Evolutionary conservation across 2,888 invertebrate species (phyloP).

Genomic region (Abrostola tripartita): DNA sequence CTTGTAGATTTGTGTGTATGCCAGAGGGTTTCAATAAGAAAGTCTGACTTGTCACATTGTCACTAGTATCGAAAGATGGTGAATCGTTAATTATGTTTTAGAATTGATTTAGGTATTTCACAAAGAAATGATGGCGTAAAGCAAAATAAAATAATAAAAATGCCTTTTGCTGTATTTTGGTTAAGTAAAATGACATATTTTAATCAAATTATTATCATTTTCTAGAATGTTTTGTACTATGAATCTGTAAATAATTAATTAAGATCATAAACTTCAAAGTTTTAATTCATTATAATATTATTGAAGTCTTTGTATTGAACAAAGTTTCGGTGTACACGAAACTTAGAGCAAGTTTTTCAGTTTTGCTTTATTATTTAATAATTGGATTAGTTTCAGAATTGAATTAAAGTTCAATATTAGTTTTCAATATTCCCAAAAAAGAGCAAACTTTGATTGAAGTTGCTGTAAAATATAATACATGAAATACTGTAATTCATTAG

Average conservation of each 20-base stretch:
- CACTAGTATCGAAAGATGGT: too few relatives aligned
- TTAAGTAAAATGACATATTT: background rate
- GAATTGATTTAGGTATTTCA: too few relatives aligned
- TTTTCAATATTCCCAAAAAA: background rate
- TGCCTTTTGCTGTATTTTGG: background rate
- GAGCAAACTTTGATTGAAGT: background rate
- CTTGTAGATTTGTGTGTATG: too few relatives aligned
- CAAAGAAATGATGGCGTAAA: too few relatives aligned
- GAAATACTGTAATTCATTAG: too few relatives aligned
- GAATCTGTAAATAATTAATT: background rate
- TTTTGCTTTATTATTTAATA: background rate
- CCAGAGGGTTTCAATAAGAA: too few relatives aligned
- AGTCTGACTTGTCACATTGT: too few relatives aligned
- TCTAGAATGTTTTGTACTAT: background rate
- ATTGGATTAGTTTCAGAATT: background rate
- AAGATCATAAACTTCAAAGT: background rate
- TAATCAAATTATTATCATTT: background rate
- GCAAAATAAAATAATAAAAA: too few relatives aligned
- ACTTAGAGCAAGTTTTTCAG: background rate
- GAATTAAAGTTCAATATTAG: background rate
- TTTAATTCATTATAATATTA: conserved; percentile 1
- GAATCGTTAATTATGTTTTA: too few relatives aligned
- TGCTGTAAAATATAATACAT: background rate
- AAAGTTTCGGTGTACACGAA: background rate
- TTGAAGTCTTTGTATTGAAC: background rate